phyloP scores from a whole-genome alignment of 2,113 vertebrate genomes.

The Amazona guildingii region DNA sequence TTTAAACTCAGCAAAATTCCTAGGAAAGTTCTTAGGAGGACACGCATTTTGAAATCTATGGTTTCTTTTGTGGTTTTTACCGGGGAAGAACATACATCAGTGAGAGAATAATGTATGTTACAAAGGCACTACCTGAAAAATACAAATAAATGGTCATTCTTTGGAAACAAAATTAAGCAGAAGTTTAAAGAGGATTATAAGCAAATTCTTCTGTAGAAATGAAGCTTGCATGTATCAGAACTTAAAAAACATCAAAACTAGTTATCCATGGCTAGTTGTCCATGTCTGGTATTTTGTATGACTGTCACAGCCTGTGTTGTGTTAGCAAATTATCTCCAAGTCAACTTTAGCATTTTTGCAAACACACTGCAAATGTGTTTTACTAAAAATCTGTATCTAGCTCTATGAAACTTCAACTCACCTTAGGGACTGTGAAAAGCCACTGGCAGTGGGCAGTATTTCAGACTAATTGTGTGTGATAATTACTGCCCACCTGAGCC shows the following conservation, averaged over 20 bases:
- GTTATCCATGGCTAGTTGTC: not conserved
- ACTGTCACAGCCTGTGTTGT: not conserved
- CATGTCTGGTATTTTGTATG: not conserved
- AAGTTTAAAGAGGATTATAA: not conserved
- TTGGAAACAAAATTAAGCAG: not conserved
- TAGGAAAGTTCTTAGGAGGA: not conserved
- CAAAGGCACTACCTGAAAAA: not conserved
- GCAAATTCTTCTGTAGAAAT: not conserved
- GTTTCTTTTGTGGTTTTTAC: not conserved
- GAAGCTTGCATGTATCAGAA: not conserved
- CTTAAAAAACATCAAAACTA: not conserved
- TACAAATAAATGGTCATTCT: not conserved
- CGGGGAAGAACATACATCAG: not conserved
- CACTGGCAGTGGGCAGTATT: not conserved
- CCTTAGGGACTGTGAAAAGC: not conserved
- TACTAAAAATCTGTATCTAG: not conserved
- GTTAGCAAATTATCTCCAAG: not conserved
- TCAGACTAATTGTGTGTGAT: not conserved
- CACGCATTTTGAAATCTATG: not conserved
- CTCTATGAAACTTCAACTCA: not conserved
- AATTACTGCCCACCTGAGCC: not conserved
- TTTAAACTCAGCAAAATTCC: constrained; percentile 35
- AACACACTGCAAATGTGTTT: not conserved
- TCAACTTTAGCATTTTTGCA: not conserved
- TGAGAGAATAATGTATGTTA: not conserved